A percentile compares a stretch with the other conserved stretches of the same genome.
phyloP scores from a whole-genome alignment of 2,113 vertebrate species.

The Odontophorus gujanensis region DNA sequence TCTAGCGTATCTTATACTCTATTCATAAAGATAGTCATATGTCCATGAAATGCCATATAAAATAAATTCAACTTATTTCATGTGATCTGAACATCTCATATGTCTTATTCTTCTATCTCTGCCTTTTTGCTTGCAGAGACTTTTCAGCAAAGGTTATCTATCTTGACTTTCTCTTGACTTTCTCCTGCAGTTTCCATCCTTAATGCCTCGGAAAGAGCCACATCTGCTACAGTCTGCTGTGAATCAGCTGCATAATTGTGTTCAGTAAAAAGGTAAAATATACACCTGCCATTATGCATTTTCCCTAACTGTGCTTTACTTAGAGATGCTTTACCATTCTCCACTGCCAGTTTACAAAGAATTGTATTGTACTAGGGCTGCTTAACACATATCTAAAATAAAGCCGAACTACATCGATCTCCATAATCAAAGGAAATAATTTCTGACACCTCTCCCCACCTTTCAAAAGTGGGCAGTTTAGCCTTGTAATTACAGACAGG shows the following conservation, averaged over 20 bases:
- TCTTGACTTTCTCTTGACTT: constrained; percentile 42
- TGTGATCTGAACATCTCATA: background rate
- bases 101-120: background rate
- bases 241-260: background rate
- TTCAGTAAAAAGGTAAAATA: background rate
- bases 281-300: constrained; percentile 16
- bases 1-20: background rate
- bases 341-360: background rate
- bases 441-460: background rate
- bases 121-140: background rate
- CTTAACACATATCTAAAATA: background rate
- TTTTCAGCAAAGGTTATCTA: constrained; percentile 50
- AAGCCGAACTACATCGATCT: background rate
- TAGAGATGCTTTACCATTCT: background rate
- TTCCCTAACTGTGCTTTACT: background rate
- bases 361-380: background rate
- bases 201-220: constrained; percentile 13
- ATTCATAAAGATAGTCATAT: background rate
- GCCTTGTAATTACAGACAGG: background rate
- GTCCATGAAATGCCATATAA: background rate
- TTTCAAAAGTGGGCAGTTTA: background rate
- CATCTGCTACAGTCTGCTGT: constrained; percentile 31
- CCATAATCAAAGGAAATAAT: background rate
- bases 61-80: background rate
- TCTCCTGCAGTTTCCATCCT: constrained; percentile 17